Conservation (phyloP, 2,888 invertebrate genomes). For the Euplexia lucipara region DNA sequence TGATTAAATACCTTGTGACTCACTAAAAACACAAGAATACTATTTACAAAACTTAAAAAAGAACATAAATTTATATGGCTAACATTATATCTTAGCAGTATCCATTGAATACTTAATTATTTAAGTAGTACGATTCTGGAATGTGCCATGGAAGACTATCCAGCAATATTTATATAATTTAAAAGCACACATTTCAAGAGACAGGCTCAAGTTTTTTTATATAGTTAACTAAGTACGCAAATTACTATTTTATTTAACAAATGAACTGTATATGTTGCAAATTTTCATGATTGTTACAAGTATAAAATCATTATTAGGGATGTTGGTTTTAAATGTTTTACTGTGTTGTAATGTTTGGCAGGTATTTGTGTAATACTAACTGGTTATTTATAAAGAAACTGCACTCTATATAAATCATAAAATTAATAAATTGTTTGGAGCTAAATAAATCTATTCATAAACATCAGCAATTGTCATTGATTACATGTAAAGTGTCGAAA, state of each 20-base stretch:
- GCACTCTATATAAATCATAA: background rate
- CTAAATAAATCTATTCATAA: background rate
- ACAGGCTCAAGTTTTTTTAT: constrained; percentile 11
- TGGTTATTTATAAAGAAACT: background rate
- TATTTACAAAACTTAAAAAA: constrained; percentile 19
- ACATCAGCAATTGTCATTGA: background rate
- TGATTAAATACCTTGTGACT: constrained; percentile 76
- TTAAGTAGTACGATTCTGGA: constrained; percentile 24
- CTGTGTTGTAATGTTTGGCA: background rate
- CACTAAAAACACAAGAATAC: constrained; percentile 61
- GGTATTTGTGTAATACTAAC: background rate
- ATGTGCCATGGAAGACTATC: constrained; percentile 28
- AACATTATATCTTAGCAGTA: constrained; percentile 15
- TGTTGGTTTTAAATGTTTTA: background rate
- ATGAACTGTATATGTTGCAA: background rate
- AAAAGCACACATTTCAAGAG: constrained; percentile 14
- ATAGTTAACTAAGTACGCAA: constrained; percentile 1
- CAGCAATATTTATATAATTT: constrained; percentile 19
- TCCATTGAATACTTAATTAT: constrained; percentile 13
- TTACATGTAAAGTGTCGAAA: background rate
- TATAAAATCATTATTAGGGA: background rate
- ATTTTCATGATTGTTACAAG: background rate
- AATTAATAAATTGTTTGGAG: background rate
- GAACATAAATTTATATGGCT: background rate
- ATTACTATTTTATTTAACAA: background rate